Evolutionary conservation across 2,888 invertebrate species (phyloP).

Genomic region (Dasypolia templi): DNA sequence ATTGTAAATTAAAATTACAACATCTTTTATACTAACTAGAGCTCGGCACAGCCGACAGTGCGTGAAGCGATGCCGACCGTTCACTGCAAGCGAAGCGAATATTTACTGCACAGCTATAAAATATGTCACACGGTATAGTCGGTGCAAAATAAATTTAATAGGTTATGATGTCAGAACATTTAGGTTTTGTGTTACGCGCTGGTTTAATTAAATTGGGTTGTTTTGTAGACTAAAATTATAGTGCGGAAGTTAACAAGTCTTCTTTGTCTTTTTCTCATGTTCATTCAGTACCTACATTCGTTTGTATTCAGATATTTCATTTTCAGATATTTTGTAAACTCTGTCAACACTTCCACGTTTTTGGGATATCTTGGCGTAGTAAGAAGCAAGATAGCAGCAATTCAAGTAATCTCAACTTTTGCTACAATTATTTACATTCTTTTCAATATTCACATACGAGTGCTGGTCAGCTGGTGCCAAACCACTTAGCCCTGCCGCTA

Average conservation of each 20-base stretch:
- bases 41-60: constrained; percentile 52
- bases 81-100: constrained; percentile 57
- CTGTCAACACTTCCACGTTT: neutral
- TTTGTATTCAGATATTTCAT: neutral
- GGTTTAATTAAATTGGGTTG: constrained; percentile 18
- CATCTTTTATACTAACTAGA: constrained; percentile 51
- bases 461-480: neutral
- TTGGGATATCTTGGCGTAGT: neutral
- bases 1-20: constrained; percentile 59
- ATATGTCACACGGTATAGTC: constrained; percentile 43
- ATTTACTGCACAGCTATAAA: constrained; percentile 51
- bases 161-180: constrained; percentile 43
- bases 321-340: neutral
- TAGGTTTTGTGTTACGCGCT: constrained; percentile 34
- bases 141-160: constrained; percentile 31
- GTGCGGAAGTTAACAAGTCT: neutral
- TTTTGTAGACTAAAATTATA: constrained; percentile 19
- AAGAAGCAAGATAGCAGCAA: neutral
- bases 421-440: neutral
- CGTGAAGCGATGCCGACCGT: constrained; percentile 41
- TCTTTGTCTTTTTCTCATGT: neutral
- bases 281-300: neutral
- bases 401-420: neutral
- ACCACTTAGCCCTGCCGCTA: neutral
- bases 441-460: constrained; percentile 7